Evolutionary conservation across 1,140 invertebrate species (phyloP), one percentile per base, ranked within the genome.

Genomic region (Ostrea denselamellosa): DNA sequence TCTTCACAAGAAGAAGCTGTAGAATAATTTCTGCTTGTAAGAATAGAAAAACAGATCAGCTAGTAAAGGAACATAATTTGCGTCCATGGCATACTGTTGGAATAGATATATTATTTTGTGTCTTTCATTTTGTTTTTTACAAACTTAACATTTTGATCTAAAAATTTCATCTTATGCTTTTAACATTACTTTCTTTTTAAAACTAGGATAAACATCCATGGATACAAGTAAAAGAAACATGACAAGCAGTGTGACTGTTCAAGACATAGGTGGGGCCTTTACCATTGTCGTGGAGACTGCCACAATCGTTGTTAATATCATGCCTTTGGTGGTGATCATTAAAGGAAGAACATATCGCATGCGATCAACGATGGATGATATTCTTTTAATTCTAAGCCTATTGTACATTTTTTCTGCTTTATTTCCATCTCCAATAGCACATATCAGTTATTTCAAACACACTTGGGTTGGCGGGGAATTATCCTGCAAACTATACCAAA

Each of bases 401-500:
- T 87, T 90, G 4, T 90, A 91, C 84, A 91, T 92, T 12, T 86
- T 92, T 0, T 92, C 91, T 12, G 90, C 91, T 1, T 17, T 91
- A 3, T 68, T 92, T n/a, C 91, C 91, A 8, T 87, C 89, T 19
- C 91, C 91, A 2, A 87, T 92, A 0, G 91, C 89, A 22, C 85
- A 91, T 53, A 44, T 91, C 9, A 90, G 91, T n/a, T 91, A 90
- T 44, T 91, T 92, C 65, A 91, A 77, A 17, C 58, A 86, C 5
- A 87, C 58, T 19, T 92, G 91, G 91, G 88, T 91, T 58, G 91
- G 91, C 10, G 91, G 91, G 0, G 56, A 86, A 22, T 22, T 77
- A 7, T 87, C 91, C 0, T 92, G 91, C 88, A 56, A 89, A 28
- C 89, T 92, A 62, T 92, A 91, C 62, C 91, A 92, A 77, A 53